Evolutionary conservation across 2,797 vertebrate genomes (phyloP).

Genomic region (Dicrostonyx torquatus): DNA sequence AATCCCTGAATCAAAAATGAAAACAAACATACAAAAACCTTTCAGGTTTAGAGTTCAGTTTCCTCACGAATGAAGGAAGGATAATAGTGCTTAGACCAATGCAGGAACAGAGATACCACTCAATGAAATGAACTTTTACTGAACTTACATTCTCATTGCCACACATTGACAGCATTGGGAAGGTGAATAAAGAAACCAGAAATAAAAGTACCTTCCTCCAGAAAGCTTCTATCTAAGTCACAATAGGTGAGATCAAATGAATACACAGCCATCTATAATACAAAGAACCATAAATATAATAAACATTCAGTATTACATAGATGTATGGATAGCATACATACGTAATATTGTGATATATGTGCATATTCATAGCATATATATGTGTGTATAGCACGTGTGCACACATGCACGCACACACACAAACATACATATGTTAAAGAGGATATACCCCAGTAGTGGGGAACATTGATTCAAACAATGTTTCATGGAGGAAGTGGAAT

Average conservation of each 20-base stretch:
- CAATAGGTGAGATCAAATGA: background rate
- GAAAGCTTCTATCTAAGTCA: background rate
- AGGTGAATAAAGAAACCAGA: background rate
- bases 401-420: too few species aligned
- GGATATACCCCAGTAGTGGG: background rate
- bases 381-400: background rate
- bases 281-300: background rate
- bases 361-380: background rate
- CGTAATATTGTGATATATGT: background rate
- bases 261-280: background rate
- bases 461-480: background rate
- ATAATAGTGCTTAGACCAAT: background rate
- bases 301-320: background rate
- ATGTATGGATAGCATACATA: background rate
- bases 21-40: background rate
- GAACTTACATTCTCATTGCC: background rate
- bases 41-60: conserved; percentile 37
- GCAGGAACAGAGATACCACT: background rate
- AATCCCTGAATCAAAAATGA: background rate
- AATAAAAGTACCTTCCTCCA: background rate
- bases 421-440: background rate
- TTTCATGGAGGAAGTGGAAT: conserved; percentile 1
- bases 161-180: background rate
- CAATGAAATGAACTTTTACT: background rate
- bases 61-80: conserved; percentile 25